Evolutionary conservation across 30 jellyfish, hydroid and myxozoan species (phyloP), one percentile per base, ranked within the genome.

Genomic region (Pseudorhiza aurosa): DNA sequence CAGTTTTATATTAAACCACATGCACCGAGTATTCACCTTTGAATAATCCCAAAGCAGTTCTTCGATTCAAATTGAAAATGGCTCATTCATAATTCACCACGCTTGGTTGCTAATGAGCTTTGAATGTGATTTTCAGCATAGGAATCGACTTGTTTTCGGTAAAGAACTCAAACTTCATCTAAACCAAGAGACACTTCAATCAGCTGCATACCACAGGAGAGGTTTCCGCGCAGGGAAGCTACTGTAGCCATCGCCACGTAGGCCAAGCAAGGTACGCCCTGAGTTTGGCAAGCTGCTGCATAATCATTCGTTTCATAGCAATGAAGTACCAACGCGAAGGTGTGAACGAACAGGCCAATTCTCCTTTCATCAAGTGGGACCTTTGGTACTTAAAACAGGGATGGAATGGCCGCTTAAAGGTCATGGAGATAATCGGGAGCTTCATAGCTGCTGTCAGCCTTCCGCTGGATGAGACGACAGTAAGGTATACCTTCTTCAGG

Each of bases 241-340:
- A n/a, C n/a, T n/a, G n/a, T n/a, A n/a, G n/a, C n/a, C n/a, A n/a
- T n/a, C n/a, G n/a, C n/a, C n/a, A n/a, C n/a, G n/a, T n/a, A n/a
- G n/a, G n/a, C n/a, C n/a, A n/a, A n/a, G n/a, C n/a, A n/a, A n/a
- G 10, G 56, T 10, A 43, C 56, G 56, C 17, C 17, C 56, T 8
- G 56, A 17, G 10, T 43, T 17, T 43, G 10, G 56, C 10, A 43
- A 43, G 17, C 56, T 43, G 14, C 14, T 43, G n/a, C n/a, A n/a
- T n/a, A n/a, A n/a, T n/a, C n/a, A n/a, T n/a, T n/a, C n/a, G n/a
- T 63, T 63, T 37, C 33, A 31, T 30, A 30, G 32, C 21, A 8
- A 80, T 80, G 91, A 73, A 80, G 78, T 80, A 80, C 45, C 68
- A 80, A 68, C 91, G 69, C 37, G 91, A 80, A 31, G 83, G 83